Percentiles rank a stretch among this genome's conserved stretches.
Evolutionary conservation across 2,888 invertebrate genomes (phyloP).

Genomic region (Ectropis crepuscularia): DNA sequence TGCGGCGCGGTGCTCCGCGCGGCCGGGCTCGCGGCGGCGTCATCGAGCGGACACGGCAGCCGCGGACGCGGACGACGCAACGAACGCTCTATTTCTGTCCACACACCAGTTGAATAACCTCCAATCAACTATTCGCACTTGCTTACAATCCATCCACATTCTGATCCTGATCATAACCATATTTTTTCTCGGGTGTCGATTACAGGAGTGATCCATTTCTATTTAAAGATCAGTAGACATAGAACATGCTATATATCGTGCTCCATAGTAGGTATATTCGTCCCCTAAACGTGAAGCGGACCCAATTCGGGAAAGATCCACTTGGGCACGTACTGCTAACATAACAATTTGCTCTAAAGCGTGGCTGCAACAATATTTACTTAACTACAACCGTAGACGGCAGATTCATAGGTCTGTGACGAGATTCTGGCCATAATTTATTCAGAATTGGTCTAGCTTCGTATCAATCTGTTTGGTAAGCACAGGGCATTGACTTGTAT

Average conservation of each 20-base stretch:
- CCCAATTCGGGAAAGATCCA: constrained; percentile 42
- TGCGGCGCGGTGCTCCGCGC: constrained; percentile 49
- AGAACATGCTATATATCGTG: neutral
- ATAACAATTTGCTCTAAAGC: constrained; percentile 17
- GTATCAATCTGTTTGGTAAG: constrained; percentile 15
- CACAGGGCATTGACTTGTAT: constrained; percentile 29
- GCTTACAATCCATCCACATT: constrained; percentile 64
- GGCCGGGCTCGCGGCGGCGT: constrained; percentile 53
- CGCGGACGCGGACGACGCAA: constrained; percentile 63
- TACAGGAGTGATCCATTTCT: constrained; percentile 19
- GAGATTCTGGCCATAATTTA: constrained; percentile 19
- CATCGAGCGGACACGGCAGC: constrained; percentile 58
- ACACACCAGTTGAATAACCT: constrained; percentile 83
- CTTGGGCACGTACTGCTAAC: constrained; percentile 50
- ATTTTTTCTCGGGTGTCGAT: constrained; percentile 11
- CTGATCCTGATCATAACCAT: constrained; percentile 48
- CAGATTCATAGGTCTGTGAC: constrained; percentile 12
- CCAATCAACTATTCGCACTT: constrained; percentile 84
- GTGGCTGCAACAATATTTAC: constrained; percentile 17
- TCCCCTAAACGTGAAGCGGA: constrained; percentile 26
- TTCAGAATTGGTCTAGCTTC: constrained; percentile 22
- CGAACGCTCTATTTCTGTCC: constrained; percentile 79
- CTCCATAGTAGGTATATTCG: constrained; percentile 19
- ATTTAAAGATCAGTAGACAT: constrained; percentile 19
- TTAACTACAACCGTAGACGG: constrained; percentile 7